Evolutionary conservation across 1,140 invertebrate species (phyloP).

Genomic region (Batillaria attramentaria): DNA sequence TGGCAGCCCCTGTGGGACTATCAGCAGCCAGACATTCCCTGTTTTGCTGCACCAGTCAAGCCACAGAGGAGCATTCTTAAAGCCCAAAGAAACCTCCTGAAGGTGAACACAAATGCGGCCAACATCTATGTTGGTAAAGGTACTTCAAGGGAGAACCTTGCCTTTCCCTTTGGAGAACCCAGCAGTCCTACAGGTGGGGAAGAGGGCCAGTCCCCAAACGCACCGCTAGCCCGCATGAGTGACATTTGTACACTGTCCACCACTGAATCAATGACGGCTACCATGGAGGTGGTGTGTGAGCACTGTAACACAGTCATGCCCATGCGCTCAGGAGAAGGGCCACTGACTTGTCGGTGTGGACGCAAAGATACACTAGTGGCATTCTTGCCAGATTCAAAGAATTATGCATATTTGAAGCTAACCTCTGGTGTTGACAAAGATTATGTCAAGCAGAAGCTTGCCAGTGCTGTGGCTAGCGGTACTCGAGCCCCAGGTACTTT

Average conservation of each 20-base stretch:
- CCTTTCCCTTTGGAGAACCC: constrained; percentile 50
- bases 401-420: constrained; percentile 54
- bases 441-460: constrained; percentile 64
- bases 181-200: constrained; percentile 43
- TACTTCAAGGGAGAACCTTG: constrained; percentile 66
- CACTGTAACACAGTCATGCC: constrained; percentile 67
- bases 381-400: constrained; percentile 53
- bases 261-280: constrained; percentile 61
- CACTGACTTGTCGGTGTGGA: constrained; percentile 60
- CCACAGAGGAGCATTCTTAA: constrained; percentile 72
- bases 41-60: constrained; percentile 94
- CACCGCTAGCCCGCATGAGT: constrained; percentile 68
- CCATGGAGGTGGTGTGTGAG: constrained; percentile 68
- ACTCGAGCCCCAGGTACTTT: constrained; percentile 52
- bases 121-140: constrained; percentile 71
- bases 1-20: constrained; percentile 97
- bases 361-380: constrained; percentile 60
- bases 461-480: constrained; percentile 62
- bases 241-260: constrained; percentile 66
- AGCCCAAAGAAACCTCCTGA: constrained; percentile 65
- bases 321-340: constrained; percentile 41
- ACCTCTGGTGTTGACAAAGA: constrained; percentile 63
- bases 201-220: constrained; percentile 52
- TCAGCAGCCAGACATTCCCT: constrained; percentile 91
- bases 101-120: constrained; percentile 69